Percentiles rank a stretch among this genome's conserved stretches.
Evolutionary conservation across 2,113 vertebrate genomes (phyloP).

Genomic region (Laticauda laticaudata): DNA sequence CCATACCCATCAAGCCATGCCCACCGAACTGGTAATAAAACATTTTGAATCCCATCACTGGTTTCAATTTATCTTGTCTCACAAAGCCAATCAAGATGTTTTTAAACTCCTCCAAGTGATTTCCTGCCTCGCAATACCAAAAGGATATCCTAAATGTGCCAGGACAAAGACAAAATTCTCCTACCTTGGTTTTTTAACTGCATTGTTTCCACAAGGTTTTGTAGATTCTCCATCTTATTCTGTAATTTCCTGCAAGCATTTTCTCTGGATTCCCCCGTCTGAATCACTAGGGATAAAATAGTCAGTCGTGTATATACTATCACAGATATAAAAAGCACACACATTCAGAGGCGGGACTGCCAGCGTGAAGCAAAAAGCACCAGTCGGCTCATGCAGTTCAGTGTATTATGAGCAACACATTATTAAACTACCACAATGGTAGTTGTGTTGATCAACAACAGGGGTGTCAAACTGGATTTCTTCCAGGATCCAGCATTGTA

Average conservation of each 20-base stretch:
- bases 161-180: neutral
- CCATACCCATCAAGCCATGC: too few relatives aligned
- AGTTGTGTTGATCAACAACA: neutral
- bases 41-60: too few relatives aligned
- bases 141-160: neutral
- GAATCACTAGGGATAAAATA: slow-evolving; percentile 61
- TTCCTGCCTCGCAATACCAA: neutral
- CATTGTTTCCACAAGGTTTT: slow-evolving; percentile 63
- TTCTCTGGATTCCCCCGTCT: slow-evolving; percentile 48
- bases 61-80: neutral
- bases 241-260: slow-evolving; percentile 59
- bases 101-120: neutral
- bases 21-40: too few relatives aligned
- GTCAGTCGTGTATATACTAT: slow-evolving; percentile 1
- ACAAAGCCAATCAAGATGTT: neutral
- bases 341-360: neutral
- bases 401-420: neutral
- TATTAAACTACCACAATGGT: too few relatives aligned
- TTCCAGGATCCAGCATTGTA: too few relatives aligned
- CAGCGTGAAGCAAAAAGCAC: neutral
- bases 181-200: slow-evolving; percentile 69
- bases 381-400: neutral
- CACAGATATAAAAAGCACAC: slow-evolving; percentile 6
- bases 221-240: slow-evolving; percentile 65
- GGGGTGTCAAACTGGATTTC: too few relatives aligned